These are phyloP conservation scores for Plotosus lineatus DNA, from an alignment of 2,113 vertebrate species.

Conservation along the genomic window DNA sequence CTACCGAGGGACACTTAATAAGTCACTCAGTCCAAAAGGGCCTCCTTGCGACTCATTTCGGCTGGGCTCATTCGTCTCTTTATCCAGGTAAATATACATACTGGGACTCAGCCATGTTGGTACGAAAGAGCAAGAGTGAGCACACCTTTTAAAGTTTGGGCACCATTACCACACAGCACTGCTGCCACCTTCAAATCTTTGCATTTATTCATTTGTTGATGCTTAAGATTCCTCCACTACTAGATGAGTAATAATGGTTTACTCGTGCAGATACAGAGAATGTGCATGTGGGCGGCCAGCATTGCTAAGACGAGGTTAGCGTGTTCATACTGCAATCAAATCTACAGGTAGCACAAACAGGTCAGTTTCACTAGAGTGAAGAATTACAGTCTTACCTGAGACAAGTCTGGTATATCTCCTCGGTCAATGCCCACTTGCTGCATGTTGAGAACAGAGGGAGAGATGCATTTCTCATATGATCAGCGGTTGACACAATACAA, in stretches of 20 bases:
- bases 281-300: background rate
- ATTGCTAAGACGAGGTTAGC: background rate
- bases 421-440: conserved; percentile 97
- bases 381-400: conserved; percentile 76
- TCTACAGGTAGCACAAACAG: background rate
- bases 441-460: conserved; percentile 48
- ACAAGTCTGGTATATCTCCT: conserved; percentile 95
- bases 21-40: background rate
- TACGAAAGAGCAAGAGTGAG: background rate
- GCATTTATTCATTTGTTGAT: background rate
- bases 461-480: background rate
- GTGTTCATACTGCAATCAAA: conserved; percentile 28
- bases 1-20: background rate
- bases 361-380: background rate
- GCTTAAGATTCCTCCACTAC: background rate
- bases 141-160: background rate
- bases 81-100: too few species aligned
- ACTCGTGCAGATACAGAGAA: background rate
- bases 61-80: background rate
- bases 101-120: too few species aligned
- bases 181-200: conserved; percentile 11
- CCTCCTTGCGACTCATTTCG: background rate
- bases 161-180: background rate
- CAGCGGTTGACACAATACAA: background rate
- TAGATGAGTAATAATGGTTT: background rate